Base-by-base conservation (phyloP, 2,113 vertebrate species). In the Bubo bubo region DNA sequence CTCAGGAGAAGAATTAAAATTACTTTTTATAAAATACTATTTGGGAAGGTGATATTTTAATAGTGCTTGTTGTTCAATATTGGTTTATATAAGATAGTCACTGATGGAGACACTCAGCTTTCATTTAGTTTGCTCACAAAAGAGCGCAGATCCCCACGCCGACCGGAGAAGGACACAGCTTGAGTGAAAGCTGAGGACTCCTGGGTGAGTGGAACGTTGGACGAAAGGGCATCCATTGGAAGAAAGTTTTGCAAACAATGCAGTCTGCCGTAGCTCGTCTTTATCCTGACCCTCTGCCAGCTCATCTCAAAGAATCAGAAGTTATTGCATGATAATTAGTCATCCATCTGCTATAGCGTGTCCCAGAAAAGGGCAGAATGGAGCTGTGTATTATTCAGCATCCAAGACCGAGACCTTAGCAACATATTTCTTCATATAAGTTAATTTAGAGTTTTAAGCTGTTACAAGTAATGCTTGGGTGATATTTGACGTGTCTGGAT, bases 151-250 rank as follows among this genome's bases (percentile, higher is more conserved):
- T 47, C 26, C 49, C 12, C 43, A 2, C 2, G 2, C 4, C 0
- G 5, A n/a, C 66, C 1, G 2, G 9, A 27, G 75, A 34, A 45
- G 43, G 52, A 7, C 4, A n/a, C 32, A 37, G 79, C 30, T 53
- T 17, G 30, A 30, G 64, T 8, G 56, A 14, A 37, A 82, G 17
- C 56, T 2, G 10, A 28, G 43, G 60, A 32, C 2, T n/a, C n/a
- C 21, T 1, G 5, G 64, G 34, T 1, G 7, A 9, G 32, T 1
- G 30, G 49, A 60, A 17, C 0, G 1, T 6, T 50, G 45, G 26
- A 19, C 1, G 5, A 5, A 21, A 47, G 88, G 16, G 1, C 6
- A 1, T 20, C 70, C 6, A 1, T 4, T 9, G 32, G 58, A 43
- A 59, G n/a, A 32, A 66, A n/a, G 26, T 27, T 88, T 41, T 52